Conservation (phyloP, 2,113 vertebrate genomes). For the Choloepus hoffmanni region DNA sequence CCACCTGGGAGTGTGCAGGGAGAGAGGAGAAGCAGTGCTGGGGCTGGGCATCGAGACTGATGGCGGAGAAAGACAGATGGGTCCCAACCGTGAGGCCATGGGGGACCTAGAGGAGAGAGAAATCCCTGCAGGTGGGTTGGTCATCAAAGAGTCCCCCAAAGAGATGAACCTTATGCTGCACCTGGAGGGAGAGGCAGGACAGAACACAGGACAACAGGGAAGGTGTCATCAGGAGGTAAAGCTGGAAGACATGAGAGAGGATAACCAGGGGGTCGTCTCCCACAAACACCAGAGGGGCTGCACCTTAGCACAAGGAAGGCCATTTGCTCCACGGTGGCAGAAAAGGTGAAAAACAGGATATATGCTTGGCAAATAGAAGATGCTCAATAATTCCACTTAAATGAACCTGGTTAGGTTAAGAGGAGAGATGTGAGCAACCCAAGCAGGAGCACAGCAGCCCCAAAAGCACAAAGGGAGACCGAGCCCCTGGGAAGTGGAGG, state of each 20-base stretch:
- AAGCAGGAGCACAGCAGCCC: too few relatives aligned
- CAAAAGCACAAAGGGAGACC: too few relatives aligned
- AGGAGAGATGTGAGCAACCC: too few relatives aligned
- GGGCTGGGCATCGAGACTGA: not conserved
- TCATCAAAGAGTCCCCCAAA: not conserved
- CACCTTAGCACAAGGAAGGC: too few relatives aligned
- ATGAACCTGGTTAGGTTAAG: too few relatives aligned
- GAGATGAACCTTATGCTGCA: not conserved
- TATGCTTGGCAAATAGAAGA: too few relatives aligned
- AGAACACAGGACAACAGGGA: not conserved
- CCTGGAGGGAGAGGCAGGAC: not conserved
- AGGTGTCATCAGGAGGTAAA: not conserved
- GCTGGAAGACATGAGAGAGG: not conserved
- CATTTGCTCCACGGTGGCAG: too few relatives aligned
- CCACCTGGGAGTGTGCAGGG: not conserved
- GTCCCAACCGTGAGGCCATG: not conserved
- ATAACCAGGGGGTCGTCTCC: not conserved
- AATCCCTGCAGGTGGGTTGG: not conserved
- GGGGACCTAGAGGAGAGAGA: not conserved
- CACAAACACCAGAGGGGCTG: too few relatives aligned
- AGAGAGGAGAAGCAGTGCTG: not conserved
- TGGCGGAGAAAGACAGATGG: too few relatives aligned
- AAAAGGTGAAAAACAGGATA: too few relatives aligned
- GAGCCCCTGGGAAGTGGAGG: too few relatives aligned
- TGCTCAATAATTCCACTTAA: too few relatives aligned